Evolutionary conservation across 2,113 vertebrate genomes (phyloP).

Genomic region (Pseudopipra pipra): DNA sequence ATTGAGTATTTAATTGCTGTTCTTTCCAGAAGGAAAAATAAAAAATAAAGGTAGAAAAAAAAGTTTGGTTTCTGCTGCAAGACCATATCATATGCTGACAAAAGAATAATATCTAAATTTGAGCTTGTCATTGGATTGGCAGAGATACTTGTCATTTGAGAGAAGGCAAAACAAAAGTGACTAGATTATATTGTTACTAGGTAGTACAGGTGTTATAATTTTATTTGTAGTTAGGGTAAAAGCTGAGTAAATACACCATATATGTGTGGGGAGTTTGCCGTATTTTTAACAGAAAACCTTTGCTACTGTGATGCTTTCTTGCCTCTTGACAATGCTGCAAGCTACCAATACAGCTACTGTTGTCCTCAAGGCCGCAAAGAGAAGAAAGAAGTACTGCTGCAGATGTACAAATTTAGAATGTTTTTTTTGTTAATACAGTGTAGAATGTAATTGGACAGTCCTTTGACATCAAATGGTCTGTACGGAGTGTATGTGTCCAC

Average conservation of each 20-base stretch:
- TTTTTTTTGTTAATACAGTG: background rate
- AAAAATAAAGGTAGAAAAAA: background rate
- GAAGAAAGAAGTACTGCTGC: background rate
- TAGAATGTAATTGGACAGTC: background rate
- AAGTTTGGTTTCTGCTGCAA: background rate
- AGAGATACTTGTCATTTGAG: background rate
- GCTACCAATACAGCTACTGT: background rate
- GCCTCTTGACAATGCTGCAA: background rate
- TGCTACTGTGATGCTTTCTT: background rate
- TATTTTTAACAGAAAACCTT: background rate
- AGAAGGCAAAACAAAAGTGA: background rate
- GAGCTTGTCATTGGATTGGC: background rate
- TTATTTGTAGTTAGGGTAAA: background rate
- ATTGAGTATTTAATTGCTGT: background rate
- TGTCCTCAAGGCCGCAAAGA: background rate
- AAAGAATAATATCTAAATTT: background rate
- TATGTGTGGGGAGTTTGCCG: background rate
- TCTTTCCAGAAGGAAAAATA: background rate
- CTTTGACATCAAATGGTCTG: too few species aligned
- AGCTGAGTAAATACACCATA: background rate
- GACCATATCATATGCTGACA: background rate
- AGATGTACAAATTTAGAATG: background rate
- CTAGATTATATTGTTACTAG: background rate
- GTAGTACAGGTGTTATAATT: background rate
- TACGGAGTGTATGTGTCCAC: too few species aligned